Evolutionary conservation across 1,140 invertebrate species (phyloP).

Genomic region (Drosophila burlai): DNA sequence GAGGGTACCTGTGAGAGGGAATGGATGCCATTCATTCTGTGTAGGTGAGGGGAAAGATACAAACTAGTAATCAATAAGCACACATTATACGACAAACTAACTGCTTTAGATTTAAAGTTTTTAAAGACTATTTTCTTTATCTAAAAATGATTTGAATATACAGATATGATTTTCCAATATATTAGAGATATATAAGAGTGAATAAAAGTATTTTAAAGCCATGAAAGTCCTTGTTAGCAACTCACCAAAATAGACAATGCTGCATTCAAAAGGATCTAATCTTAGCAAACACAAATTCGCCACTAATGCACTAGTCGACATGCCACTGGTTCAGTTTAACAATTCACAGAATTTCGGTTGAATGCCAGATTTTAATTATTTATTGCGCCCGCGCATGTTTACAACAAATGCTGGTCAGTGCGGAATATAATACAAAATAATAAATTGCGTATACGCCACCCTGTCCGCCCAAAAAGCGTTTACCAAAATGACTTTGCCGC

Average conservation of each 20-base stretch:
- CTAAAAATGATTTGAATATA: background rate
- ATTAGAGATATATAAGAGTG: background rate
- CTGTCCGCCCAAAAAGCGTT: constrained; percentile 37
- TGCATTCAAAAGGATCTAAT: background rate
- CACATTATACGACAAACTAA: background rate
- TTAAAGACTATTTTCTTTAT: background rate
- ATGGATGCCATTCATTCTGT: background rate
- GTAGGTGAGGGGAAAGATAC: background rate
- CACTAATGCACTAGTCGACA: constrained; percentile 40
- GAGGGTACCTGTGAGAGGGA: background rate
- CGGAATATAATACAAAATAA: constrained; percentile 43
- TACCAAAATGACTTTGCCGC: constrained; percentile 68
- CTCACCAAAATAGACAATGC: background rate
- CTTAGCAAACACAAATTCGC: constrained; percentile 3
- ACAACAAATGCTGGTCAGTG: constrained; percentile 44
- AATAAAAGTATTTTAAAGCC: background rate
- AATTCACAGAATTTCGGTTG: constrained; percentile 17
- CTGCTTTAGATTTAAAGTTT: background rate
- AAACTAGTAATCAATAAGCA: constrained; percentile 14
- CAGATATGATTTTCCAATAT: background rate
- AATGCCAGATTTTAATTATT: constrained; percentile 44
- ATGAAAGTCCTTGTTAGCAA: background rate
- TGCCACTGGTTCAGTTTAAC: constrained; percentile 34
- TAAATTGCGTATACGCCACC: constrained; percentile 70
- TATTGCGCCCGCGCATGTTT: constrained; percentile 35